Base-by-base conservation (phyloP, 2,113 vertebrate species). In the Mesoclemmys tuberculata region DNA sequence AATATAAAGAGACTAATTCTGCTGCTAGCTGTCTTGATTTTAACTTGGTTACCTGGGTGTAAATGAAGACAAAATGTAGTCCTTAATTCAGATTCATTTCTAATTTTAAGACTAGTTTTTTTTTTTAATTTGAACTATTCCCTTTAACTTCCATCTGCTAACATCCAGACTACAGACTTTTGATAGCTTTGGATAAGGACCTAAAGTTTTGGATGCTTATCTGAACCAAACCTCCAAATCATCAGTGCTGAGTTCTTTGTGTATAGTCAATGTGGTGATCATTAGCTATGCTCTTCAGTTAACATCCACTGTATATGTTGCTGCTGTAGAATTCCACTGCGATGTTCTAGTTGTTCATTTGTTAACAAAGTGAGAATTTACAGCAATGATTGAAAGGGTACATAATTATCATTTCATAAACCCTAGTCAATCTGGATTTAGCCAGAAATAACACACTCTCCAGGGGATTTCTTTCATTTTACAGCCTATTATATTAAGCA, bases 391-490 rank as follows among this genome's bases (percentile, higher is more conserved):
- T 90, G 71, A 92, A 96, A 95, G 81, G 68, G 81, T 35, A 86
- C 84, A 89, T 79, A 90, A 85, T 96, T 93, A 96, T 75, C 0
- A 88, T 90, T 94, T 96, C 81, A 80, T 93, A 82, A 93, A 93
- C 44, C 89, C 89, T 77, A 55, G 85, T 93, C 90, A 82, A n/a
- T 82, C 88, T 95, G 89, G 86, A 88, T 96, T 98, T 95, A 93
- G 61, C 68, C 75, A 97, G 86, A 85, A 87, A 90, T 55, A 93
- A 31, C 38, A 82, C 51, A 95, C 93, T 96, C 68, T 90, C 85
- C 55, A 75, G 88, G 95, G 88, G 58, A 93, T 93, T 96, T 89
- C 87, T 87, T 92, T 75, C 85, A 77, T 68, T 94, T 71, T 80
- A 74, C 86, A 84, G 41, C n/a, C 46, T 96, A 93, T 94, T 81